These are phyloP conservation scores for Sinohyriopsis cumingii DNA, from an alignment of 2,888 invertebrate species.

Conservation along the genomic window DNA sequence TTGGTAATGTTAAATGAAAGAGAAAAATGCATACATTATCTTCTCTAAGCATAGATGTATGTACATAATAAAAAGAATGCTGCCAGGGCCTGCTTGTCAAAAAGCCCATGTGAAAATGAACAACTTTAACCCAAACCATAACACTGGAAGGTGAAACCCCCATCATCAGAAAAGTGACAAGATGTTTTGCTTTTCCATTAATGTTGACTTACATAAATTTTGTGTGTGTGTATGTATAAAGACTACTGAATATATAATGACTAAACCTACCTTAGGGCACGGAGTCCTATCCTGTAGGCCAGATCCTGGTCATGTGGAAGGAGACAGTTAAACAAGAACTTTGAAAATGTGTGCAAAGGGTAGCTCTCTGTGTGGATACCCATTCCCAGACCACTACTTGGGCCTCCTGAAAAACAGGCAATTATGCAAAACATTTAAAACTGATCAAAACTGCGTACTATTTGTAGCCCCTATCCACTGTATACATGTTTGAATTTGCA, in stretches of 20 bases:
- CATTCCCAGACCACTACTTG: conserved; percentile 82
- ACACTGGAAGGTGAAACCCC: no score
- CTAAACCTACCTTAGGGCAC: conserved; percentile 80
- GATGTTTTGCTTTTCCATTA: no score
- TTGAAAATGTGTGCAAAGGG: conserved; percentile 88
- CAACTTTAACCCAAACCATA: no score
- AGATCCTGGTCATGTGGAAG: conserved; percentile 84
- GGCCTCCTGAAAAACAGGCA: conserved; percentile 75
- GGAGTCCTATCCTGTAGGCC: conserved; percentile 84
- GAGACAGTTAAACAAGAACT: conserved; percentile 85
- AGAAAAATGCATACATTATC: neutral
- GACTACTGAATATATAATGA: no score
- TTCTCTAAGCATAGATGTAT: neutral
- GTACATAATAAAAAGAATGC: neutral
- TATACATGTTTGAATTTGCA: no score
- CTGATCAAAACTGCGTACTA: neutral
- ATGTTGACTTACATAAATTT: no score
- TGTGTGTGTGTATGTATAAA: no score
- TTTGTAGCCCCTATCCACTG: no score
- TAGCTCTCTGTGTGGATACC: conserved; percentile 87
- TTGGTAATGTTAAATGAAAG: neutral
- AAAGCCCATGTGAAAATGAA: neutral
- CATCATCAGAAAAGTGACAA: no score
- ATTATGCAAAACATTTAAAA: neutral
- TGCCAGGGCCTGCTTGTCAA: neutral